Evolutionary conservation across 2,888 invertebrate genomes (phyloP), one percentile per base, ranked within the genome.

Genomic region (Ctenicera cuprea): DNA sequence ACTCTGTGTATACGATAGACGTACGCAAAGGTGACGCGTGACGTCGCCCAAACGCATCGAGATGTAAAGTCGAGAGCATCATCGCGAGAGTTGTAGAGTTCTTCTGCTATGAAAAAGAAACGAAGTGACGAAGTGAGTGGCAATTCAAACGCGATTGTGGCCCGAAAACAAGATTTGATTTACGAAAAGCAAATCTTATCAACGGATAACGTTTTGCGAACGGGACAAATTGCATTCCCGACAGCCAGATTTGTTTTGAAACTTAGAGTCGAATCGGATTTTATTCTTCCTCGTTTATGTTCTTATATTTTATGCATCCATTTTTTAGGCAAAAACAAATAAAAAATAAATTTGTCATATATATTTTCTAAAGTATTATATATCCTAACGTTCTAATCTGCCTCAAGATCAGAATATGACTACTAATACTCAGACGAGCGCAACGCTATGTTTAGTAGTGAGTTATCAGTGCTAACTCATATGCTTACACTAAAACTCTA

Each of bases 91-190:
- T 54, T 22, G 52, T 26, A 54, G 54, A 54, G 33, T 54, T 30
- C 54, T n/a, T n/a, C 14, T 50, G 54, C n/a, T 14, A 30, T 30
- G 54, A 14, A 54, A 50, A 54, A 45, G 62, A 62, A 62, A 43
- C 62, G 62, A 62, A 43, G 62, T 62, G 45, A 48, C 30, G 65
- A 38, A 65, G 50, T 41, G 65, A 65, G 65, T 54, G 52, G 65
- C 65, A 52, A 65, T 65, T 54, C 52, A 54, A 54, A 54, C 65
- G 52, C 65, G 52, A 65, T 65, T 65, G 48, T 38, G 65, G 65
- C 18, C 33, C 37, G 67, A 67, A 54, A 67, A 67, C 54, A 57
- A 57, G 67, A 67, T 67, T 67, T 67, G 67, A 57, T 67, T 52
- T 41, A 45, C 54, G 43, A 57, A 65, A 57, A 67, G 67, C 54